Percentiles rank a stretch among this genome's conserved stretches.
These are phyloP conservation scores for Campylorhamphus procurvoides DNA, from an alignment of 2,113 vertebrate species.

Conservation along the genomic window DNA sequence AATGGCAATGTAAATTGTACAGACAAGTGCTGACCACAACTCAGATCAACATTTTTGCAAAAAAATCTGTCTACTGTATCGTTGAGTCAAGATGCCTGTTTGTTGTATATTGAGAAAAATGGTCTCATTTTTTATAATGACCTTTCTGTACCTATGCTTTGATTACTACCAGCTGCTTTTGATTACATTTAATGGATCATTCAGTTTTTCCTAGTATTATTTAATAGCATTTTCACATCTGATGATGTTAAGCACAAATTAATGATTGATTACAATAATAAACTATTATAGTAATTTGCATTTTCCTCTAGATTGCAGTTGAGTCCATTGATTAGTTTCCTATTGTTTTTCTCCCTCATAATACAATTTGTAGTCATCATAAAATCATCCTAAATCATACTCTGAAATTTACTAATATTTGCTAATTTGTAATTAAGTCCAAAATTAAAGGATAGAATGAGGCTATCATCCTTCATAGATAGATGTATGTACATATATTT, in stretches of 20 bases:
- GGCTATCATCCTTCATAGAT: neutral
- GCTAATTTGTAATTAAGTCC: neutral
- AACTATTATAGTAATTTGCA: neutral
- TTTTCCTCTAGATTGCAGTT: neutral
- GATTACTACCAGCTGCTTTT: neutral
- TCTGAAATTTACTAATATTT: neutral
- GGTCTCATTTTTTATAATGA: neutral
- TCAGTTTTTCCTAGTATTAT: neutral
- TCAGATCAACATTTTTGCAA: constrained; percentile 23
- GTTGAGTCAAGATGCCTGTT: neutral
- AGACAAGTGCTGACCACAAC: constrained; percentile 38
- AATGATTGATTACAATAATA: neutral
- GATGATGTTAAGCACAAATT: neutral
- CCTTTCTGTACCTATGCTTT: neutral
- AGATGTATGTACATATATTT: neutral
- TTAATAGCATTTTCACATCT: neutral
- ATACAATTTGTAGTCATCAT: neutral
- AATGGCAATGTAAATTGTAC: neutral
- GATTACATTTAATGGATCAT: neutral
- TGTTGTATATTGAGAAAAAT: neutral
- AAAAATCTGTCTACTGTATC: neutral
- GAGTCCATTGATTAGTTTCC: neutral
- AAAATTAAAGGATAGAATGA: neutral
- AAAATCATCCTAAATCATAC: neutral
- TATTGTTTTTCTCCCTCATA: neutral